These are phyloP conservation scores for Dicroscelio sp. DNA, from an alignment of 2,888 invertebrate species.

Conservation along the genomic window DNA sequence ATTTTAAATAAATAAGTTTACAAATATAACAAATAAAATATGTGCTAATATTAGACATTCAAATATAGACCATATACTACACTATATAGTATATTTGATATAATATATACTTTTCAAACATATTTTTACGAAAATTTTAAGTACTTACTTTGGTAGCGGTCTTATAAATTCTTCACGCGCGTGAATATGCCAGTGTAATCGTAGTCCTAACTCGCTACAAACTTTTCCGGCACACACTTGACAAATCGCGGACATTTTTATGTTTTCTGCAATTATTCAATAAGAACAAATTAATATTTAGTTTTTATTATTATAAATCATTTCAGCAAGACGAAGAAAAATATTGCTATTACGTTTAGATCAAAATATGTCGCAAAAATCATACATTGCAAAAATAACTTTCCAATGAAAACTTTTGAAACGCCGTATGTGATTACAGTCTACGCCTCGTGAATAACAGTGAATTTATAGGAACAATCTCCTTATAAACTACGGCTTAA, in stretches of 20 bases:
- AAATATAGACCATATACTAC: too few species aligned
- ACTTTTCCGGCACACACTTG: constrained; percentile 45
- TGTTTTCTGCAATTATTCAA: background rate
- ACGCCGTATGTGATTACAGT: background rate
- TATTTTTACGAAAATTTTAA: too few species aligned
- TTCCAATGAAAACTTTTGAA: too few species aligned
- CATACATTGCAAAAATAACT: too few species aligned
- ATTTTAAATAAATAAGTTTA: background rate
- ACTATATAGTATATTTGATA: too few species aligned
- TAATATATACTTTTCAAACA: too few species aligned
- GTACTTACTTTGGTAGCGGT: constrained; percentile 27
- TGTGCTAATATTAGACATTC: too few species aligned
- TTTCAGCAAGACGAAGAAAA: too few species aligned
- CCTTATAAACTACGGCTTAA: background rate
- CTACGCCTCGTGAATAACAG: background rate
- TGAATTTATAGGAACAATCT: background rate
- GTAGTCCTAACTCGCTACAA: constrained; percentile 45
- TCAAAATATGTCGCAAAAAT: too few species aligned
- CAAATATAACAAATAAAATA: too few species aligned
- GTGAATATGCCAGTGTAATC: constrained; percentile 60
- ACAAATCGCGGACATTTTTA: constrained; percentile 1
- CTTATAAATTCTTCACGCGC: constrained; percentile 27
- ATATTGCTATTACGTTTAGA: too few species aligned
- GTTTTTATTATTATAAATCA: too few species aligned
- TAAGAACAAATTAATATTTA: background rate